phyloP scores from a whole-genome alignment of 2,797 vertebrate species.

The Margarornis squamiger region DNA sequence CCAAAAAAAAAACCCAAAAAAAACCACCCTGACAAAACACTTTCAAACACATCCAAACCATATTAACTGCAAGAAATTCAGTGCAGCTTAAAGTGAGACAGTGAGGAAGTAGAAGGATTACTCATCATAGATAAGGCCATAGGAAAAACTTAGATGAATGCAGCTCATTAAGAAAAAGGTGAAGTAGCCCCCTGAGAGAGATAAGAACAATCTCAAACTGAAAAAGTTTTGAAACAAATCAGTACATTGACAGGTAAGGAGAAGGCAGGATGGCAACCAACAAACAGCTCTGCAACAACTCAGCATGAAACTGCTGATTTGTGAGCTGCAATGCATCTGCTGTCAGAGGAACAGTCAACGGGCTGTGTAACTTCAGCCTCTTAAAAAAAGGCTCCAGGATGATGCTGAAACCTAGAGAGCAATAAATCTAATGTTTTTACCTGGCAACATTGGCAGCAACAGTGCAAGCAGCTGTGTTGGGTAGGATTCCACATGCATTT shows the following conservation, averaged over 20 bases:
- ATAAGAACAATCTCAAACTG: background rate
- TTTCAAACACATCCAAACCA: background rate
- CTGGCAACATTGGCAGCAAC: background rate
- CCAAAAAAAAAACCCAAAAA: too few relatives aligned
- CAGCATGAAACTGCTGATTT: background rate
- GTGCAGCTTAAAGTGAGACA: background rate
- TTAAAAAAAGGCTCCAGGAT: background rate
- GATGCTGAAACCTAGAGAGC: background rate
- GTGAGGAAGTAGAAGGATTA: background rate
- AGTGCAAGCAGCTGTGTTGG: background rate
- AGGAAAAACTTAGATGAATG: background rate
- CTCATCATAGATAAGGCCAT: background rate
- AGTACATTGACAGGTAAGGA: background rate
- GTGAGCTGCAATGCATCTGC: background rate
- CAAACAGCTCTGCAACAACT: background rate
- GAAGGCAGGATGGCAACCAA: background rate
- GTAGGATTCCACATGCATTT: background rate
- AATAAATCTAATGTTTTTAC: background rate
- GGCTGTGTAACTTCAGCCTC: background rate
- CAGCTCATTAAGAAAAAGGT: background rate
- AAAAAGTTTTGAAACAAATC: constrained; percentile 8
- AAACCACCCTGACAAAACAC: background rate
- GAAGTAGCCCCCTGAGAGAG: background rate
- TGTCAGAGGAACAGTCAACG: background rate
- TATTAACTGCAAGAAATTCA: background rate